phyloP scores from a whole-genome alignment of 2,888 invertebrate species.

The Carpatolechia fugitivella region DNA sequence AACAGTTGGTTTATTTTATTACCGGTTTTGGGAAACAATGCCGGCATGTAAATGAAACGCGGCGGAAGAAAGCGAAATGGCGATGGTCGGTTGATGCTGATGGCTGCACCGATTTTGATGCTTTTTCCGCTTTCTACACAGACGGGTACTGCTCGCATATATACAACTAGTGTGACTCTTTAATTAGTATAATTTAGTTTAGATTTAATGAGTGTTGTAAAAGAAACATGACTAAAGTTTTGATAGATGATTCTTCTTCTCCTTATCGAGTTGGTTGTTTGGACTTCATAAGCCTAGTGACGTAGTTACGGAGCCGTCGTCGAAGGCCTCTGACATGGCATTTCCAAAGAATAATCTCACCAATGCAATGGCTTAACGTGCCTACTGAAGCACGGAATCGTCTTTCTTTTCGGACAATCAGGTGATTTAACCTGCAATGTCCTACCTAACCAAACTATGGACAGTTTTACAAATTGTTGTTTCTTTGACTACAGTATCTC shows the following conservation, averaged over 20 bases:
- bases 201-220: background rate
- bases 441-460: too few relatives aligned
- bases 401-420: too few relatives aligned
- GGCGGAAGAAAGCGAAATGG: constrained; percentile 64
- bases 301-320: too few relatives aligned
- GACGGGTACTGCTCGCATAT: constrained; percentile 20
- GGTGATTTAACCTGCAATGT: too few relatives aligned
- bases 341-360: too few relatives aligned
- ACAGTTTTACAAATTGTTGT: too few relatives aligned
- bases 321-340: too few relatives aligned
- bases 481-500: too few relatives aligned
- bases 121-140: constrained; percentile 74
- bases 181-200: background rate
- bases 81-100: constrained; percentile 29
- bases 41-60: constrained; percentile 55
- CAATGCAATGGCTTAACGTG: too few relatives aligned
- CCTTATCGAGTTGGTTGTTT: too few relatives aligned
- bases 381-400: too few relatives aligned
- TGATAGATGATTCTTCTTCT: background rate
- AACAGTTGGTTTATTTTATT: constrained; percentile 4
- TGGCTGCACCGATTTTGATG: constrained; percentile 57
- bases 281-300: too few relatives aligned
- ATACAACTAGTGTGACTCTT: background rate
- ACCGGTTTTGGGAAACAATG: constrained; percentile 35
- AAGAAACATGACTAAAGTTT: background rate